Base-by-base conservation (phyloP, 2,888 invertebrate genomes). In the Taenaris catops region DNA sequence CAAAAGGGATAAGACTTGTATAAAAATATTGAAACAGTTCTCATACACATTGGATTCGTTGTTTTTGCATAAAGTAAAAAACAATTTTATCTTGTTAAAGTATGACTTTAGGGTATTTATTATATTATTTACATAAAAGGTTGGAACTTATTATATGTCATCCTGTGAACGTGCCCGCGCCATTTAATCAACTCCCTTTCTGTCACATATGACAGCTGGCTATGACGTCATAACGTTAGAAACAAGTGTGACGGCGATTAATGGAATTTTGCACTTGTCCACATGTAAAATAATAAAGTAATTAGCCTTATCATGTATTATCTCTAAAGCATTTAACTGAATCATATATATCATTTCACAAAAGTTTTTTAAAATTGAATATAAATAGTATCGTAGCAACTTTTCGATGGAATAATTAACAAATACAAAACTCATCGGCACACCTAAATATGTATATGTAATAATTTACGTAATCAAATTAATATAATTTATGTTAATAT, bases 11-110 rank as follows among this genome's bases (percentile, higher is more conserved):
- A n/a, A n/a, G n/a, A n/a, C n/a, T n/a, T n/a, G n/a, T n/a, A n/a
- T n/a, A n/a, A n/a, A n/a, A n/a, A n/a, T n/a, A n/a, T n/a, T n/a
- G n/a, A n/a, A n/a, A n/a, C n/a, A n/a, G n/a, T n/a, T n/a, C n/a
- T n/a, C n/a, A n/a, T n/a, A n/a, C n/a, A n/a, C n/a, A n/a, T n/a
- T n/a, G n/a, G n/a, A n/a, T n/a, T n/a, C n/a, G n/a, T n/a, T n/a
- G n/a, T n/a, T n/a, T n/a, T n/a, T n/a, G n/a, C n/a, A n/a, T n/a
- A n/a, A n/a, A n/a, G n/a, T n/a, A n/a, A n/a, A n/a, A n/a, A n/a
- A n/a, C n/a, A n/a, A 78, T 76, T 76, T 73, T 56, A 62, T 54
- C 61, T 63, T 53, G 63, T 74, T 80, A 80, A n/a, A n/a, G n/a
- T n/a, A n/a, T n/a, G n/a, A n/a, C n/a, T n/a, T n/a, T n/a, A n/a